These are phyloP conservation scores for Oegoconia quadripuncta DNA, from an alignment of 2,888 invertebrate species.

Conservation along the genomic window DNA sequence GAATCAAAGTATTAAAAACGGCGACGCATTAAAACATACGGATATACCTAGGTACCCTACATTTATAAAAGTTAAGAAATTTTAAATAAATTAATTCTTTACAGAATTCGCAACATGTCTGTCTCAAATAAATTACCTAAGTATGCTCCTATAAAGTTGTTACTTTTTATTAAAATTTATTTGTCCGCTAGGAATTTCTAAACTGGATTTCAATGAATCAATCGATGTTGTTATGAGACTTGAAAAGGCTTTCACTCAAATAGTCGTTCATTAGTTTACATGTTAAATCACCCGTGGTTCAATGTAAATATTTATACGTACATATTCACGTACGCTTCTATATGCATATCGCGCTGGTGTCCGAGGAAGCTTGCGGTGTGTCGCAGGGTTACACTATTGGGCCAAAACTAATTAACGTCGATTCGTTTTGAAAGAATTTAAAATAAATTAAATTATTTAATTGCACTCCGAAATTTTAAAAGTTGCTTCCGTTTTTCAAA, in stretches of 20 bases:
- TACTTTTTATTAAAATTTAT: no score
- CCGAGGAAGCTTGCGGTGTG: slow-evolving; percentile 37
- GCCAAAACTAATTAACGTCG: slow-evolving; percentile 38
- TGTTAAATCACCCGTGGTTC: slow-evolving; percentile 8
- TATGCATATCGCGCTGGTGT: slow-evolving; percentile 43
- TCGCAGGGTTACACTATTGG: slow-evolving; percentile 54
- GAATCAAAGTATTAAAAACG: no score
- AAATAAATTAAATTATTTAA: no score
- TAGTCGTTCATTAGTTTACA: slow-evolving; percentile 2
- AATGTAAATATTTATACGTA: slow-evolving; percentile 37
- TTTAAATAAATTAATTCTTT: no score
- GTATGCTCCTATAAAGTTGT: no score
- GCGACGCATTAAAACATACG: no score
- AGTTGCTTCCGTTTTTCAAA: no score
- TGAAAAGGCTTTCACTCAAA: slow-evolving; percentile 4
- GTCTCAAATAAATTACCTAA: no score
- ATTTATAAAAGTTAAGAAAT: no score
- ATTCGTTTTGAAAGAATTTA: background rate
- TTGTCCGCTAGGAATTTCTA: slow-evolving; percentile 1
- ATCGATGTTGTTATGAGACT: background rate
- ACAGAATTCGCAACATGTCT: no score
- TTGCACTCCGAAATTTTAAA: no score
- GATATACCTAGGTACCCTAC: no score
- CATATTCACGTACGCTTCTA: slow-evolving; percentile 61
- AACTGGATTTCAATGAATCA: slow-evolving; percentile 1